phyloP scores from a whole-genome alignment of 2,888 invertebrate species.

The Hirtodrosophila duncani region DNA sequence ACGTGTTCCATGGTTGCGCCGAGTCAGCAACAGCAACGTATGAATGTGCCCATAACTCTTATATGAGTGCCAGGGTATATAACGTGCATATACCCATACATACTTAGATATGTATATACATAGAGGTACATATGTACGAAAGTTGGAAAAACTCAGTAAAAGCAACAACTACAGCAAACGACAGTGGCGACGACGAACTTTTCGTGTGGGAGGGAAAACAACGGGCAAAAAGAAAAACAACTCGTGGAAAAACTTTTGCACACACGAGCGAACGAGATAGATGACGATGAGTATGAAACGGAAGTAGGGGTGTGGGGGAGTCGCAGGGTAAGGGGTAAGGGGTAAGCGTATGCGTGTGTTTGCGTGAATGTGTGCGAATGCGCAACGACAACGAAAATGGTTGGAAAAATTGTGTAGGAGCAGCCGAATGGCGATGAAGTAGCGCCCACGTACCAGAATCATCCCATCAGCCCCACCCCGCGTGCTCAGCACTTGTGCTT shows the following conservation, averaged over 20 bases:
- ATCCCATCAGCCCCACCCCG: neutral
- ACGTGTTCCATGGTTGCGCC: too few species aligned
- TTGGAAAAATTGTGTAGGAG: conserved; percentile 40
- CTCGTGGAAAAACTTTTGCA: conserved; percentile 62
- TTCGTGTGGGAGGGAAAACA: conserved; percentile 53
- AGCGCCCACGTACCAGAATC: conserved; percentile 3
- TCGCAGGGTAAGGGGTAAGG: conserved; percentile 17
- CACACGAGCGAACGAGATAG: conserved; percentile 60
- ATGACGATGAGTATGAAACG: conserved; percentile 45
- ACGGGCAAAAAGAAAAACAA: conserved; percentile 41
- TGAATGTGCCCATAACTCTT: conserved; percentile 66
- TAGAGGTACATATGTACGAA: conserved; percentile 11
- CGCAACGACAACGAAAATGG: conserved; percentile 42
- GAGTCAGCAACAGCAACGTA: conserved; percentile 38
- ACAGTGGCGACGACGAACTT: conserved; percentile 46
- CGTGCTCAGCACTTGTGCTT: conserved; percentile 50
- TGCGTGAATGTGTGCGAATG: conserved; percentile 34
- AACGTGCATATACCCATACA: conserved; percentile 24
- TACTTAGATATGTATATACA: conserved; percentile 32
- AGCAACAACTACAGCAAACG: conserved; percentile 17
- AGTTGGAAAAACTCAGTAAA: conserved; percentile 44
- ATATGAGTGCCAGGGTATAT: conserved; percentile 57
- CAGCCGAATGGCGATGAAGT: conserved; percentile 41
- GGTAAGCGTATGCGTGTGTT: conserved; percentile 10
- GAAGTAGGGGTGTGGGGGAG: neutral